phyloP scores from a whole-genome alignment of 2,888 invertebrate species.

The Gari tellinella region DNA sequence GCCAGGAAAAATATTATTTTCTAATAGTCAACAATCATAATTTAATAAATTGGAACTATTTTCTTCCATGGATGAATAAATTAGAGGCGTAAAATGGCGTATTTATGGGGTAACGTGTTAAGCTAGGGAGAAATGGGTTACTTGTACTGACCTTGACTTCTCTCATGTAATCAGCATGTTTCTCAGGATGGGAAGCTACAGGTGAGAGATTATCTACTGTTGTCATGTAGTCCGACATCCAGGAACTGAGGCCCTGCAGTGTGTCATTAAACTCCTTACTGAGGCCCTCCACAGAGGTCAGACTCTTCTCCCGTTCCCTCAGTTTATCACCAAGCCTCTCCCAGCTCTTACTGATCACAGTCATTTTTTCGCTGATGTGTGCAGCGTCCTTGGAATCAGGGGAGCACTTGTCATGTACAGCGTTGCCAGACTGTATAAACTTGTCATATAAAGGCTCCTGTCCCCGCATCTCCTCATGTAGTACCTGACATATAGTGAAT shows the following conservation, averaged over 20 bases:
- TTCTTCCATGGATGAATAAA: no score
- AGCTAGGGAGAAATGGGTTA: no score
- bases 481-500: no score
- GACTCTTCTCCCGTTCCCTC: constrained; percentile 85
- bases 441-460: constrained; percentile 96
- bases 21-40: no score
- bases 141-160: constrained; percentile 87
- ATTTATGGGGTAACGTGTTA: no score
- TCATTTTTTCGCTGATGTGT: constrained; percentile 85
- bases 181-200: constrained; percentile 87
- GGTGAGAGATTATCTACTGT: constrained; percentile 92
- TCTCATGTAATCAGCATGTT: constrained; percentile 92
- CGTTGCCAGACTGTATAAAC: constrained; percentile 92
- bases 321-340: constrained; percentile 88
- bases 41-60: no score
- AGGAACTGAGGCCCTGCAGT: constrained; percentile 92
- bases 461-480: constrained; percentile 96
- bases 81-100: no score
- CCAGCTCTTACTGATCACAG: constrained; percentile 90
- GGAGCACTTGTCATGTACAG: constrained; percentile 88
- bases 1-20: no score
- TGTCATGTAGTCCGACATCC: constrained; percentile 94
- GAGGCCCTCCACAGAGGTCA: constrained; percentile 96
- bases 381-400: constrained; percentile 83
- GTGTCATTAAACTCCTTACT: constrained; percentile 97